These are phyloP conservation scores for Psittacula derbiana DNA, from an alignment of 2,797 vertebrate species.

Conservation along the genomic window DNA sequence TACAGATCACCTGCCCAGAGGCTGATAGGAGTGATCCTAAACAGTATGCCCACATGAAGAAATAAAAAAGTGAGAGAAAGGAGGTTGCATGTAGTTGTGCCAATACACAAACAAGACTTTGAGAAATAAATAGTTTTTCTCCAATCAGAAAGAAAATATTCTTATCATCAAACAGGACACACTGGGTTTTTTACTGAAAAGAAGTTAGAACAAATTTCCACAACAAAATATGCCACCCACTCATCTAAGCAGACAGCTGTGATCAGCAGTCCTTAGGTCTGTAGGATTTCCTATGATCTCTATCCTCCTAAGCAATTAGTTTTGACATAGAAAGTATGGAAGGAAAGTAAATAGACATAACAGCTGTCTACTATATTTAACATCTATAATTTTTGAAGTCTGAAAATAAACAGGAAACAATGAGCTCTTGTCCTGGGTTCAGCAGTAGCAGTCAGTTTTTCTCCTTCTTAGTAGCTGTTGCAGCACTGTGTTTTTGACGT, in stretches of 20 bases:
- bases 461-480: no score
- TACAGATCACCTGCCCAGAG: neutral
- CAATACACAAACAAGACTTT: neutral
- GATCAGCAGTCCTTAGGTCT: neutral
- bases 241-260: neutral
- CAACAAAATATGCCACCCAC: neutral
- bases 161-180: neutral
- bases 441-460: no score
- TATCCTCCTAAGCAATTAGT: neutral
- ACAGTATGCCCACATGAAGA: neutral
- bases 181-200: fast-evolving
- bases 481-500: no score
- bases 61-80: neutral
- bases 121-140: neutral
- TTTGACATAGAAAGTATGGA: neutral
- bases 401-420: neutral
- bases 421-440: no score
- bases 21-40: neutral
- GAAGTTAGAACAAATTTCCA: neutral
- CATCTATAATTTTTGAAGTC: neutral
- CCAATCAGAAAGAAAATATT: neutral
- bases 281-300: neutral
- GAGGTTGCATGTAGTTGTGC: neutral
- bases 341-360: neutral
- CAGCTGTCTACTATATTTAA: neutral